Percentiles rank a stretch among this genome's conserved stretches.
These are phyloP conservation scores for Lycocerus yunnanus DNA, from an alignment of 2,888 invertebrate species.

Conservation along the genomic window DNA sequence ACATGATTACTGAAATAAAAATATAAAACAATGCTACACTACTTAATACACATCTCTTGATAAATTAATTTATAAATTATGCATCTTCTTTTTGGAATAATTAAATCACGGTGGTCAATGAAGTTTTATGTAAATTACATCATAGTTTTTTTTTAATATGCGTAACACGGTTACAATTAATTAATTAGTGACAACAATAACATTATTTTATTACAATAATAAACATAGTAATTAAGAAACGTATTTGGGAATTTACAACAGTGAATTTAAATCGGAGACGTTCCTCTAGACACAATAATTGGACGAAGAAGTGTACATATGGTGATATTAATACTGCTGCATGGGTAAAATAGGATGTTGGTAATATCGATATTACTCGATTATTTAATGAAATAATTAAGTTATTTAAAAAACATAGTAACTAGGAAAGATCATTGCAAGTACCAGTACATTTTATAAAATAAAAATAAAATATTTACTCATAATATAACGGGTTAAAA, in stretches of 20 bases:
- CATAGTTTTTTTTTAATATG: background rate
- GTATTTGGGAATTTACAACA: background rate
- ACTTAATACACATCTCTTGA: slow-evolving; percentile 23
- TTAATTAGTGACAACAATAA: background rate
- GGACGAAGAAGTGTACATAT: background rate
- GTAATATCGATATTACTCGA: no score
- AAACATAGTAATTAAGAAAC: background rate
- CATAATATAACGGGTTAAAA: no score
- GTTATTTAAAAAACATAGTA: no score
- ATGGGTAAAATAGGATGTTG: no score
- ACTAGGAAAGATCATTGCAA: no score
- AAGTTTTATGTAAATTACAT: background rate
- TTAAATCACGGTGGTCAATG: slow-evolving; percentile 16
- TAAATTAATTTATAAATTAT: slow-evolving; percentile 25
- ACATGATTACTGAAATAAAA: slow-evolving; percentile 31
- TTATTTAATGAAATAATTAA: no score
- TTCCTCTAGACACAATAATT: background rate
- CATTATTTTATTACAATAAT: background rate
- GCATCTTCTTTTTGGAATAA: background rate
- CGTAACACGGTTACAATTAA: background rate
- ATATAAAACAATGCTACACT: slow-evolving; percentile 25
- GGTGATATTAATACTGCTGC: no score
- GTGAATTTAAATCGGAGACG: background rate
- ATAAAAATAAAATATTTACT: no score
- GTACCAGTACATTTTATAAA: no score